Percentiles rank a stretch among this genome's conserved stretches.
Conservation (phyloP, 2,797 vertebrate genomes). For the Chaetodon trifasciatus region DNA sequence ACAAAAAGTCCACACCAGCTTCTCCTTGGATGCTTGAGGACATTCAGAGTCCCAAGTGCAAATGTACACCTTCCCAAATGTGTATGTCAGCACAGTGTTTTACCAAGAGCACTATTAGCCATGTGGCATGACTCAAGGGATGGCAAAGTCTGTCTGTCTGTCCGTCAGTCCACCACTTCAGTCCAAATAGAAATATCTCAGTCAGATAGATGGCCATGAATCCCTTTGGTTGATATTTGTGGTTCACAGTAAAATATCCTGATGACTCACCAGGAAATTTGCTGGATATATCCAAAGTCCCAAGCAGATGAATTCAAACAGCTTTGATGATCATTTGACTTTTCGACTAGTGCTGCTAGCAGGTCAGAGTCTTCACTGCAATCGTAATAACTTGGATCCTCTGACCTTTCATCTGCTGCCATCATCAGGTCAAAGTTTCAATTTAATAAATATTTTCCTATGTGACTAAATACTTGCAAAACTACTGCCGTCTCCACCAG, state of each 20-base stretch:
- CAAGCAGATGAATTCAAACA: background rate
- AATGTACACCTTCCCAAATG: background rate
- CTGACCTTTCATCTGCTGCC: background rate
- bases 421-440: background rate
- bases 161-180: background rate
- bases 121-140: background rate
- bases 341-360: background rate
- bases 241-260: background rate
- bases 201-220: background rate
- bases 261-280: background rate
- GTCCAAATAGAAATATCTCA: background rate
- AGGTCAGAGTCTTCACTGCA: background rate
- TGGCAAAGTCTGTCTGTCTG: background rate
- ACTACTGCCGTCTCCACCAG: background rate
- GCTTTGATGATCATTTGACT: background rate
- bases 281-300: background rate
- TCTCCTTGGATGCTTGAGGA: slow-evolving; percentile 12
- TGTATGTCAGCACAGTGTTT: background rate
- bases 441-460: background rate
- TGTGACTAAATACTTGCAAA: background rate
- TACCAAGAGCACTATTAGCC: background rate
- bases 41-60: background rate
- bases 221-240: background rate
- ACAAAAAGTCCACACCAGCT: background rate
- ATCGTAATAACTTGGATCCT: background rate